Percentiles rank a stretch among this genome's conserved stretches.
These are phyloP conservation scores for Florisuga fusca DNA, from an alignment of 2,797 vertebrate genomes.

Conservation along the genomic window DNA sequence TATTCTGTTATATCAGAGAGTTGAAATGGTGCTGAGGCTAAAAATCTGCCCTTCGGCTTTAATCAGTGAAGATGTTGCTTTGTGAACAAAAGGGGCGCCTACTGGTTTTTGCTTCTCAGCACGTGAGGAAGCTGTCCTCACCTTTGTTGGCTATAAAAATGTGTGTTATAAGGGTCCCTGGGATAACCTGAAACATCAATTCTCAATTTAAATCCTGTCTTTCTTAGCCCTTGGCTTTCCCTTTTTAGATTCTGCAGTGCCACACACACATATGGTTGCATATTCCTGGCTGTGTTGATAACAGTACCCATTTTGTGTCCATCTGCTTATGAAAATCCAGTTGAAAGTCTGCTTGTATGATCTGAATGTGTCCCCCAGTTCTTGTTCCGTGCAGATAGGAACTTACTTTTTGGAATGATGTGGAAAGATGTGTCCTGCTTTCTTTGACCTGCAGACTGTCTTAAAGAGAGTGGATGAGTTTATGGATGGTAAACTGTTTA, in stretches of 20 bases:
- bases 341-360: neutral
- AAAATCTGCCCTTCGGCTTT: neutral
- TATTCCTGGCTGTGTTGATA: neutral
- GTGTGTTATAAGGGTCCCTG: neutral
- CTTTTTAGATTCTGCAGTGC: neutral
- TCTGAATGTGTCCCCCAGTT: neutral
- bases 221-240: neutral
- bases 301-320: neutral
- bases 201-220: neutral
- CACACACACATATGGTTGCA: neutral
- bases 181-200: neutral
- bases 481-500: neutral
- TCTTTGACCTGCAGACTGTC: neutral
- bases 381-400: neutral
- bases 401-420: neutral
- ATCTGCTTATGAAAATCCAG: neutral
- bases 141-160: neutral
- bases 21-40: neutral
- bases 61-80: neutral
- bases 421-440: neutral
- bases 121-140: neutral
- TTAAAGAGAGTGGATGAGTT: rapidly evolving
- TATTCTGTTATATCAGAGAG: neutral
- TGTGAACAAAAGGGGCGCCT: neutral
- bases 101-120: neutral